A percentile compares a stretch with the other conserved stretches of the same genome.
phyloP scores from a whole-genome alignment of 2,888 invertebrate species.

The Beris morrisii region DNA sequence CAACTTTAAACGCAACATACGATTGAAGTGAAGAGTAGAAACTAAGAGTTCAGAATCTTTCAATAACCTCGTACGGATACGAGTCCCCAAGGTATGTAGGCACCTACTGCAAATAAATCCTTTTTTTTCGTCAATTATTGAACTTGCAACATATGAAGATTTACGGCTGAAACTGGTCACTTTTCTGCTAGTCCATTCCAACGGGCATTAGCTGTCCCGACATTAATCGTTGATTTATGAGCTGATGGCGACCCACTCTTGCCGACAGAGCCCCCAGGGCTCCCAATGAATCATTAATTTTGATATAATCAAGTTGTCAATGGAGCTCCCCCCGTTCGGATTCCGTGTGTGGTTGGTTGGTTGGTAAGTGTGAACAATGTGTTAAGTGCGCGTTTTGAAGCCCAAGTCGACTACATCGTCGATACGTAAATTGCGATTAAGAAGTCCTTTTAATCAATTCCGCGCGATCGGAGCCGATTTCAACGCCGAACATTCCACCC shows the following conservation, averaged over 20 bases:
- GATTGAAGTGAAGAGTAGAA: too few species aligned
- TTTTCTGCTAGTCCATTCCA: constrained; percentile 10
- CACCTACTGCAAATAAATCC: neutral
- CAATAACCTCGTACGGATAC: too few species aligned
- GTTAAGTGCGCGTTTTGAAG: neutral
- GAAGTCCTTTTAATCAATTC: constrained; percentile 37
- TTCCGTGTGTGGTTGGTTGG: neutral
- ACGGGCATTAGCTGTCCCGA: constrained; percentile 24
- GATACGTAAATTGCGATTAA: constrained; percentile 31
- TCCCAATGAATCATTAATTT: constrained; percentile 39
- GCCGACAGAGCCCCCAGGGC: neutral
- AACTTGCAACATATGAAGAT: constrained; percentile 38
- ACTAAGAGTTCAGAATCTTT: too few species aligned
- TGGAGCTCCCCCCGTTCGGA: constrained; percentile 30
- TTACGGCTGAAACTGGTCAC: constrained; percentile 28
- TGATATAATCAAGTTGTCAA: constrained; percentile 40
- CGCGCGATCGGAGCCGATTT: constrained; percentile 35
- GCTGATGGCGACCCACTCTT: constrained; percentile 25
- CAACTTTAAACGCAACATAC: too few species aligned
- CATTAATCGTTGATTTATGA: constrained; percentile 36
- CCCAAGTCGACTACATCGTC: neutral
- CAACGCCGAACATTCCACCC: neutral
- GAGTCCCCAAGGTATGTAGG: too few species aligned
- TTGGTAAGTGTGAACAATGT: constrained; percentile 3
- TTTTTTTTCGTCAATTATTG: constrained; percentile 37